Evolutionary conservation across 2,888 invertebrate species (phyloP).

Genomic region (Mimas tiliae): DNA sequence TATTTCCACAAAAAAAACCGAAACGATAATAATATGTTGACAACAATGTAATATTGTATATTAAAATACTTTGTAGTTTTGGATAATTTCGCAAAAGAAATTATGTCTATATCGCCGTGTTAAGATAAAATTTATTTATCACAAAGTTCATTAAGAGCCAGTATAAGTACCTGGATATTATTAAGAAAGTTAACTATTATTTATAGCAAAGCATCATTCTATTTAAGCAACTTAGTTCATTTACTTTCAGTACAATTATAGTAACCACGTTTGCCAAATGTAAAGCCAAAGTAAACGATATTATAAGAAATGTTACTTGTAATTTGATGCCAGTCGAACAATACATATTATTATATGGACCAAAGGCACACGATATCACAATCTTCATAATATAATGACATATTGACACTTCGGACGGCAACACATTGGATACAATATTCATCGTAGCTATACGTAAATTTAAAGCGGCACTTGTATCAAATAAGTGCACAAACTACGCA

Average conservation of each 20-base stretch:
- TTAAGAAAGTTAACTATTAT: slow-evolving; percentile 16
- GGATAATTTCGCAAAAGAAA: neutral
- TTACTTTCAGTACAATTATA: neutral
- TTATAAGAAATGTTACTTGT: slow-evolving; percentile 3
- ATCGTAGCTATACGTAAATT: too few species aligned
- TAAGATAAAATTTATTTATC: neutral
- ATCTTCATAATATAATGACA: neutral
- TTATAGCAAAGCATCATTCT: neutral
- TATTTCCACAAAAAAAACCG: too few species aligned
- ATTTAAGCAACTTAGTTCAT: slow-evolving; percentile 8
- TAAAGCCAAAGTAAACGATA: slow-evolving; percentile 6
- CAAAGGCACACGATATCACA: slow-evolving; percentile 6
- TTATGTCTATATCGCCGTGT: neutral
- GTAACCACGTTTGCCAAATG: slow-evolving; percentile 1
- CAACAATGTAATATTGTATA: too few species aligned
- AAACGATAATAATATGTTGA: too few species aligned
- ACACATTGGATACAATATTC: too few species aligned
- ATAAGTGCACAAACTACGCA: too few species aligned
- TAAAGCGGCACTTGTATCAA: too few species aligned
- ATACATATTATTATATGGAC: slow-evolving; percentile 16
- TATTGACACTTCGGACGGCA: too few species aligned
- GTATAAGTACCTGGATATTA: slow-evolving; percentile 22
- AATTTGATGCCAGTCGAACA: neutral
- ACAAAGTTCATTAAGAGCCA: neutral
- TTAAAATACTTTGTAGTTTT: neutral